phyloP scores from a whole-genome alignment of 2,888 invertebrate genomes.

The Hoplodrina blanda region DNA sequence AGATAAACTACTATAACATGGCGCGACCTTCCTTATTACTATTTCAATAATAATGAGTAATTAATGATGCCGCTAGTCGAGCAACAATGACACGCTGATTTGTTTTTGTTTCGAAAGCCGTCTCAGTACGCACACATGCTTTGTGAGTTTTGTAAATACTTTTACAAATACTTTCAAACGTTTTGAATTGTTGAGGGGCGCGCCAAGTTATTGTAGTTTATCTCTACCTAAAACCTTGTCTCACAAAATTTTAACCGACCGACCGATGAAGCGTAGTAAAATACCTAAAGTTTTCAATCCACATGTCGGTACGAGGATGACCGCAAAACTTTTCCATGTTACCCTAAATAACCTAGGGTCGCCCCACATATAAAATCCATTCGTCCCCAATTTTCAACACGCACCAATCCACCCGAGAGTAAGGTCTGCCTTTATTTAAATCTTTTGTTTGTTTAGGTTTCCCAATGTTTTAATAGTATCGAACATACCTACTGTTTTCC shows the following conservation, averaged over 20 bases:
- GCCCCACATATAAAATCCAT: slow-evolving; percentile 45
- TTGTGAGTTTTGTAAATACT: too few species aligned
- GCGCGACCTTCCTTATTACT: too few species aligned
- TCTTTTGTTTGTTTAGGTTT: slow-evolving; percentile 65
- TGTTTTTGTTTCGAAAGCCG: too few species aligned
- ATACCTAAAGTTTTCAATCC: slow-evolving; percentile 8
- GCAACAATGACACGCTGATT: too few species aligned
- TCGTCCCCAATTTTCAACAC: slow-evolving; percentile 47
- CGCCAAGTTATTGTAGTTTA: too few species aligned
- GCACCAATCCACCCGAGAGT: slow-evolving; percentile 20
- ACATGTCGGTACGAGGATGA: slow-evolving; percentile 5
- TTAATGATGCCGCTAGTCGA: too few species aligned
- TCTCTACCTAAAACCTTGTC: background rate
- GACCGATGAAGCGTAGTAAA: background rate
- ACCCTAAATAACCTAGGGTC: slow-evolving; percentile 43
- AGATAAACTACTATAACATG: too few species aligned
- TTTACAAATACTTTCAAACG: too few species aligned
- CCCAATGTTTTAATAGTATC: slow-evolving; percentile 67
- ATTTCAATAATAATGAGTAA: too few species aligned
- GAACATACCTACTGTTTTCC: slow-evolving; percentile 35
- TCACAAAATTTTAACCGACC: background rate
- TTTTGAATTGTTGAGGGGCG: too few species aligned
- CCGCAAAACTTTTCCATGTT: slow-evolving; percentile 30
- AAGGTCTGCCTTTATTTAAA: slow-evolving; percentile 55
- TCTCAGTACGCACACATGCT: too few species aligned